Percentiles rank a stretch among this genome's conserved stretches.
Evolutionary conservation across 2,888 invertebrate genomes (phyloP).

Genomic region (Pheosia gnoma): DNA sequence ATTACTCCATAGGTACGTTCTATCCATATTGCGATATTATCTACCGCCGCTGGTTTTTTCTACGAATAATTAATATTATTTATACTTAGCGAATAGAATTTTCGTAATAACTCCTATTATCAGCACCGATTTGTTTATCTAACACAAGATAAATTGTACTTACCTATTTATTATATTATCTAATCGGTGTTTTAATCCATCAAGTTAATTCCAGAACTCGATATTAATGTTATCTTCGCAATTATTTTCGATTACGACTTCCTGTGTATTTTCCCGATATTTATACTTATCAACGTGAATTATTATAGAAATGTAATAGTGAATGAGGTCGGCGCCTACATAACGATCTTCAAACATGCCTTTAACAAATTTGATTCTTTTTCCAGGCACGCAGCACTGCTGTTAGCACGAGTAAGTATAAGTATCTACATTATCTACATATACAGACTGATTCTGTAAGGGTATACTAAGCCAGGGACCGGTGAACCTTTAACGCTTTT

Average conservation of each 20-base stretch:
- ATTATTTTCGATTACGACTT: constrained; percentile 6
- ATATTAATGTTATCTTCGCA: constrained; percentile 4
- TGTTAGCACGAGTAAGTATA: constrained; percentile 47
- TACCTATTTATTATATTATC: constrained; percentile 8
- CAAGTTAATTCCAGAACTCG: constrained; percentile 12
- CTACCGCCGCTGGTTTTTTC: too few species aligned
- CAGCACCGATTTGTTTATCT: not conserved
- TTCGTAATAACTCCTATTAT: not conserved
- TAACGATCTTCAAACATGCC: not conserved
- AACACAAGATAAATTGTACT: not conserved
- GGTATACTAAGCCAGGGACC: too few species aligned
- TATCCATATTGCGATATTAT: too few species aligned
- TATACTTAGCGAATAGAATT: too few species aligned
- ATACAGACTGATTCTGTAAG: too few species aligned
- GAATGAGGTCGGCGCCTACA: too few species aligned
- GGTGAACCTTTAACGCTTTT: too few species aligned
- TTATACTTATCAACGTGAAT: too few species aligned
- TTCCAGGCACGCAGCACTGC: constrained; percentile 62
- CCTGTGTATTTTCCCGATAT: not conserved
- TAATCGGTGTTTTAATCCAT: constrained; percentile 14
- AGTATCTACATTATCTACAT: not conserved
- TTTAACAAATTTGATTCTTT: constrained; percentile 14
- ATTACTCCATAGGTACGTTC: too few species aligned
- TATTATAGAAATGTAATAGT: too few species aligned
- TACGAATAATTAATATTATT: too few species aligned